A percentile compares a stretch with the other conserved stretches of the same genome.
phyloP scores from a whole-genome alignment of 2,888 invertebrate genomes.

The Dryocosmus kuriphilus region DNA sequence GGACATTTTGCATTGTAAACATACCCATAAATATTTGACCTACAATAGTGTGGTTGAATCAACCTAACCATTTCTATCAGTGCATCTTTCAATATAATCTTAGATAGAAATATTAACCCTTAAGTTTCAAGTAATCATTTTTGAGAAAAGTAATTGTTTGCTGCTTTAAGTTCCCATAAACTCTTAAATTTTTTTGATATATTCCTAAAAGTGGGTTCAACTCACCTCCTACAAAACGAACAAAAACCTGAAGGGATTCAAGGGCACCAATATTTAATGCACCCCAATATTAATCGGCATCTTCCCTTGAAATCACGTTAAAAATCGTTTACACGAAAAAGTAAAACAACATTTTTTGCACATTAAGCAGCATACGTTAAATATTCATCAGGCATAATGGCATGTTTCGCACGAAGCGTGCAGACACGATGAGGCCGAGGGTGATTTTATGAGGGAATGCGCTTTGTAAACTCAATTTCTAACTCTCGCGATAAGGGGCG shows the following conservation, averaged over 20 bases:
- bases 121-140: no score
- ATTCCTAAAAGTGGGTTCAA: neutral
- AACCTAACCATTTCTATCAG: no score
- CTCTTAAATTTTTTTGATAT: no score
- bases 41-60: no score
- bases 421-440: slow-evolving; percentile 45
- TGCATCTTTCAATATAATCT: no score
- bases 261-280: neutral
- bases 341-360: slow-evolving; percentile 24
- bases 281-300: slow-evolving; percentile 18
- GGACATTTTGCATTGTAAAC: no score
- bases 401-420: slow-evolving; percentile 37
- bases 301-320: neutral
- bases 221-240: neutral
- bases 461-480: slow-evolving; percentile 69
- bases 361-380: slow-evolving; percentile 19
- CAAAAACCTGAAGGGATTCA: neutral
- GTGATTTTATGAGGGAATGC: slow-evolving; percentile 58
- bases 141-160: no score
- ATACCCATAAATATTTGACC: no score
- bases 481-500: slow-evolving; percentile 65
- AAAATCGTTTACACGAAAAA: neutral
- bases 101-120: no score
- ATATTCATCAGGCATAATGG: slow-evolving; percentile 35
- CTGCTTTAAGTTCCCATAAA: no score